Evolutionary conservation across 2,797 vertebrate species (phyloP), one percentile per base, ranked within the genome.

Genomic region (Scomberomorus guttatus): DNA sequence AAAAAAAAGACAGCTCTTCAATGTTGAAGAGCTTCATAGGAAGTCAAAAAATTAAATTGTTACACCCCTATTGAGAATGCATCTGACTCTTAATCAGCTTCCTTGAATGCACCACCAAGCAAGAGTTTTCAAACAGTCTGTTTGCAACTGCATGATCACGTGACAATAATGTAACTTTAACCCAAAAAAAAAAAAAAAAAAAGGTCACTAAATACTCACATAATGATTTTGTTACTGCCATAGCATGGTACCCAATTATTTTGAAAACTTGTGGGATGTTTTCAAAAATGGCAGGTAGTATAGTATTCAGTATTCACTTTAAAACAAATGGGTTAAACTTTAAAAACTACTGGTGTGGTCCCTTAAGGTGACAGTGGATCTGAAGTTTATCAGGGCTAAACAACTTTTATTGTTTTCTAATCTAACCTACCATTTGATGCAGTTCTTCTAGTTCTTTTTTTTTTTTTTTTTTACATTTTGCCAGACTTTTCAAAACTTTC

Each of bases 401-500:
- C 2, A 34, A 22, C 27, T 46, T 17, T 17, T 20, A 10, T 25
- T 52, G 4, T 34, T 62, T 69, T 32, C 25, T 12, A 7, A 56
- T 52, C 11, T 11, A 0, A 32, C n/a, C 17, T 50, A 2, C 13
- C 39, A 13, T 10, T 54, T 20, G n/a, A 44, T 52, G n/a, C 9
- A 18, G 2, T 60, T 44, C 1, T 62, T 39, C 20, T 0, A 0
- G 2, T 3, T 2, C 25, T 44, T 62, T 37, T 34, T 34, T 8
- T 9, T 37, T 2, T 1, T 55, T 3, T 8, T 42, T 64, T 29
- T 12, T 13, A 42, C 20, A 46, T 29, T 34, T 34, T 56, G 15
- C 10, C 20, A 20, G 18, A 72, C 61, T 78, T 77, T 67, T 51
- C 0, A 8, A 60, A 81, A 83, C 54, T 77, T 75, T 76, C 52